Evolutionary conservation across 2,888 invertebrate species (phyloP).

Genomic region (Glyphotaelius pellucidus): DNA sequence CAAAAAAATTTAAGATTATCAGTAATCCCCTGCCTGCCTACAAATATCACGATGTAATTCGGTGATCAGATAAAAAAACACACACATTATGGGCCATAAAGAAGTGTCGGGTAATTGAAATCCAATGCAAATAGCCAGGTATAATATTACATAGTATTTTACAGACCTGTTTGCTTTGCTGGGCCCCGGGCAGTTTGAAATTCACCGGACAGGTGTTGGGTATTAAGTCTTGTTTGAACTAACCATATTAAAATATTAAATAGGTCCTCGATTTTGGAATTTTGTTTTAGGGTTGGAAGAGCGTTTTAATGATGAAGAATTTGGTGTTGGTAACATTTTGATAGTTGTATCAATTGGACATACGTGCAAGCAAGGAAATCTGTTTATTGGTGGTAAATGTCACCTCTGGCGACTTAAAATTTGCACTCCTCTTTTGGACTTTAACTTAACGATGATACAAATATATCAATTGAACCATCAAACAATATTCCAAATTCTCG

Average conservation of each 20-base stretch:
- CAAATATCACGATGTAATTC: not conserved
- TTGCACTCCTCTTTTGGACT: too few species aligned
- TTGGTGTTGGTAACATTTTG: not conserved
- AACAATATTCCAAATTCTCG: too few species aligned
- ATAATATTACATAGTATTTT: conserved; percentile 5
- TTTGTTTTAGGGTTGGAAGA: not conserved
- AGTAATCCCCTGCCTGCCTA: not conserved
- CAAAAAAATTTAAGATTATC: not conserved
- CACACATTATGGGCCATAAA: conserved; percentile 40
- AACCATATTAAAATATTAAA: conserved; percentile 31
- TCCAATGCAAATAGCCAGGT: conserved; percentile 34
- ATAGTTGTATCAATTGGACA: not conserved
- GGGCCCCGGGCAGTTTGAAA: not conserved
- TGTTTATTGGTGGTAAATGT: too few species aligned
- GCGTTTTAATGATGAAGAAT: not conserved
- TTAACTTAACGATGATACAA: too few species aligned
- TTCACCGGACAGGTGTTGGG: conserved; percentile 49
- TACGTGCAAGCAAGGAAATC: not conserved
- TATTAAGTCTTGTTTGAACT: conserved; percentile 52
- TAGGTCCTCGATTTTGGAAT: not conserved
- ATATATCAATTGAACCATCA: too few species aligned
- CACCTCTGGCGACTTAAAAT: too few species aligned
- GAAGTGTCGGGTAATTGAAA: conserved; percentile 43
- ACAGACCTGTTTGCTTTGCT: conserved; percentile 23
- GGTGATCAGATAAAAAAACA: conserved; percentile 31